phyloP scores from a whole-genome alignment of 2,797 vertebrate genomes.

The Acropternis orthonyx region DNA sequence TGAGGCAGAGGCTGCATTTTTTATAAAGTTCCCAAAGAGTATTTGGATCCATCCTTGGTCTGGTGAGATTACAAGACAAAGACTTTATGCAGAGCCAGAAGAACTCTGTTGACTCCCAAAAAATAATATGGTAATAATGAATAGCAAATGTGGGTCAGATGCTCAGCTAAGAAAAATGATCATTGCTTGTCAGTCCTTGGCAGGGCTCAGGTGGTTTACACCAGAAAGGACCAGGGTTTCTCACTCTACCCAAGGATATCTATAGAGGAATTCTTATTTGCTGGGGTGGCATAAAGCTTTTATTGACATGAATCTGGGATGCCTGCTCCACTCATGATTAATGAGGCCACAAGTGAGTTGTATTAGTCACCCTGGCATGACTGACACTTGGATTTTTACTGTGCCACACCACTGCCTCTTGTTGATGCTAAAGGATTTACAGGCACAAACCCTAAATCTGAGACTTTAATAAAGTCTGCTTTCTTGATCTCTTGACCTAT shows the following conservation, averaged over 20 bases:
- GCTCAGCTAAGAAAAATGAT: not conserved
- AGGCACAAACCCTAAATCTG: not conserved
- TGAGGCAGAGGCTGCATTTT: not conserved
- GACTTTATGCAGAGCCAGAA: not conserved
- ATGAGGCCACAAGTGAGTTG: slow-evolving; percentile 34
- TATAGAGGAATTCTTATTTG: not conserved
- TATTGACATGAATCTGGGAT: slow-evolving; percentile 3
- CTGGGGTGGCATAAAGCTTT: not conserved
- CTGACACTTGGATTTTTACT: slow-evolving; percentile 7
- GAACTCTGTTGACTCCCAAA: not conserved
- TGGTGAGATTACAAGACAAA: slow-evolving; percentile 24
- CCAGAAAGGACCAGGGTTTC: not conserved
- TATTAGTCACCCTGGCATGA: slow-evolving; percentile 1
- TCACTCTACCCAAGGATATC: not conserved
- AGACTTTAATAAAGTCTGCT: not conserved
- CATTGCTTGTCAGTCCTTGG: not conserved
- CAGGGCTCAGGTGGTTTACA: not conserved
- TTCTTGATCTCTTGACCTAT: not conserved
- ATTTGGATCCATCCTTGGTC: not conserved
- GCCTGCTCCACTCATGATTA: slow-evolving; percentile 17
- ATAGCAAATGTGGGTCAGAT: slow-evolving; percentile 25
- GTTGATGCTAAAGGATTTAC: slow-evolving; percentile 5
- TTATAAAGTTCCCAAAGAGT: not conserved
- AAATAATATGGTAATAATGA: not conserved
- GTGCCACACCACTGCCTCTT: not conserved